phyloP scores from a whole-genome alignment of 2,888 invertebrate genomes.

The Cataglyphis livida region DNA sequence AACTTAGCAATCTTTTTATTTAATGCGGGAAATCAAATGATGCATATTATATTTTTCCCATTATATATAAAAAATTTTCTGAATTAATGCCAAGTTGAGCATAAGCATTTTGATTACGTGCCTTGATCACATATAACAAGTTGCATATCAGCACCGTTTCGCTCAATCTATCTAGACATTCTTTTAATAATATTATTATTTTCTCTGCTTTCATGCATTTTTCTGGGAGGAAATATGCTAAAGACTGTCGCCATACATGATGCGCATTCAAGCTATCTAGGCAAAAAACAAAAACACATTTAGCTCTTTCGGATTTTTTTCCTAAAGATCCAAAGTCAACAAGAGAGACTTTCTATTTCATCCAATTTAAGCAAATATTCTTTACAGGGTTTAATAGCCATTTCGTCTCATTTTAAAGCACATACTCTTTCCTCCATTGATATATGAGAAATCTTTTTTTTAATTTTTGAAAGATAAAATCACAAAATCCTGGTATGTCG shows the following conservation, averaged over 20 bases:
- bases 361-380: no score
- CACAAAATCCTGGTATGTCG: no score
- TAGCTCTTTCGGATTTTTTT: not conserved
- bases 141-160: conserved; percentile 1
- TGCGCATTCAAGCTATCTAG: not conserved
- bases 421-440: no score
- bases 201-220: no score
- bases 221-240: no score
- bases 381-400: no score
- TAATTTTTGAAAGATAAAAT: no score
- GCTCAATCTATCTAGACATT: not conserved
- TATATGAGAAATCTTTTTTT: not conserved
- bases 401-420: no score
- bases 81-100: not conserved
- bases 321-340: not conserved
- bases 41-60: not conserved
- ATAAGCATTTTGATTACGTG: not conserved
- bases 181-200: no score
- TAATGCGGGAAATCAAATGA: not conserved
- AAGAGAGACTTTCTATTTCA: not conserved
- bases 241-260: no score
- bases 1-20: not conserved
- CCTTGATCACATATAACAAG: not conserved
- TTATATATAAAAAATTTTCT: no score
- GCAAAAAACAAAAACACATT: conserved; percentile 2